Conservation (phyloP, 2,113 vertebrate genomes). For the Sterrhoptilus dennistouni region DNA sequence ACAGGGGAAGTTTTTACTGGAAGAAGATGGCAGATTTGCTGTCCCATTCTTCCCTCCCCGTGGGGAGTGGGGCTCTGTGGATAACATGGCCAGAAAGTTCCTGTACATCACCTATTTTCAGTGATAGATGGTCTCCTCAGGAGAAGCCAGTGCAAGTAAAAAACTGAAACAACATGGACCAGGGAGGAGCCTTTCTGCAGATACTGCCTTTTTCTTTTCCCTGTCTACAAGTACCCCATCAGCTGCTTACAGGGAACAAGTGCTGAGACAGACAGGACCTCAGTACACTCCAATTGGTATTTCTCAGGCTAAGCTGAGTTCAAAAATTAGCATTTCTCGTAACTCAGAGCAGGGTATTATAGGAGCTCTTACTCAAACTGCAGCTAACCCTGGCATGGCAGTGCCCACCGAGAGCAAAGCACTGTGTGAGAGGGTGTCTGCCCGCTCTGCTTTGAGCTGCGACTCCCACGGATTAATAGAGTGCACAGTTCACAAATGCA, state of each 20-base stretch:
- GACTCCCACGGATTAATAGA: fast-evolving
- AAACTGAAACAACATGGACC: fast-evolving
- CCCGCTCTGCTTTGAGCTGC: not conserved
- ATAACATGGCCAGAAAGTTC: not conserved
- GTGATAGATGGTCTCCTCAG: not conserved
- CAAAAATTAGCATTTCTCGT: not conserved
- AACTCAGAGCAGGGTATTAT: not conserved
- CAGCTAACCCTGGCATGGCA: not conserved
- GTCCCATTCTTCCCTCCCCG: not conserved
- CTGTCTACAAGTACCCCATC: not conserved
- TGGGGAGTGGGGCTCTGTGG: not conserved
- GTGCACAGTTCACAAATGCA: not conserved
- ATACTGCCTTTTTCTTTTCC: not conserved
- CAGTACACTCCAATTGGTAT: not conserved
- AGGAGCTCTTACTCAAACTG: not conserved
- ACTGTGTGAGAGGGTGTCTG: fast-evolving
- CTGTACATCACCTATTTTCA: not conserved
- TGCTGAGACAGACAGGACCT: not conserved
- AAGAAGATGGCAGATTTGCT: not conserved
- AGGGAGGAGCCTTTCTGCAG: not conserved
- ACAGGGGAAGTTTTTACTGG: not conserved
- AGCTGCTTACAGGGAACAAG: not conserved
- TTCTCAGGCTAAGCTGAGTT: not conserved
- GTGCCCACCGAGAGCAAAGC: fast-evolving
- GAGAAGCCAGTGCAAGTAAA: not conserved